These are phyloP conservation scores for Drosophila bipectinata DNA, from an alignment of 1,140 invertebrate species.

Conservation along the genomic window DNA sequence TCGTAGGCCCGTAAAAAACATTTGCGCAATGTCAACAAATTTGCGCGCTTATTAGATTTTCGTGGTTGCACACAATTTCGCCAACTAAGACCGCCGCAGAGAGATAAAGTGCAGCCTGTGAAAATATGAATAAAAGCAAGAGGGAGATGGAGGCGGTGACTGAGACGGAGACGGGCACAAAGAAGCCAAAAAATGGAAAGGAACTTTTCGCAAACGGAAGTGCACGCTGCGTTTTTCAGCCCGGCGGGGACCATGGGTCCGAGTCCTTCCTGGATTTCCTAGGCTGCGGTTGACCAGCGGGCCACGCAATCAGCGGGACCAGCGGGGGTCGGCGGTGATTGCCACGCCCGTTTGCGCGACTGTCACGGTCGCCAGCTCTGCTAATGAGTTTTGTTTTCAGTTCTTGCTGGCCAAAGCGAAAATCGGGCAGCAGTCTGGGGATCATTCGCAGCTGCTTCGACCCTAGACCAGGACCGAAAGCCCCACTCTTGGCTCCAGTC, in stretches of 20 bases:
- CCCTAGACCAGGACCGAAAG: not conserved
- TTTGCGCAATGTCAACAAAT: slow-evolving; percentile 83
- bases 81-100: slow-evolving; percentile 78
- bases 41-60: slow-evolving; percentile 82
- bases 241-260: slow-evolving; percentile 20
- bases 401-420: slow-evolving; percentile 73
- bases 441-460: slow-evolving; percentile 24
- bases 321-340: not conserved
- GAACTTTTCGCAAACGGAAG: slow-evolving; percentile 67
- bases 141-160: not conserved
- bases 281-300: slow-evolving; percentile 43
- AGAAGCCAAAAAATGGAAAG: not conserved
- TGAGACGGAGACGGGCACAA: not conserved
- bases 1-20: slow-evolving; percentile 74
- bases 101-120: slow-evolving; percentile 75
- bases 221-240: slow-evolving; percentile 67
- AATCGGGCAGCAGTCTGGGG: slow-evolving; percentile 57
- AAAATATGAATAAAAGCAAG: slow-evolving; percentile 73
- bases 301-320: slow-evolving; percentile 20
- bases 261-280: slow-evolving; percentile 22
- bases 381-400: slow-evolving; percentile 82
- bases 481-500: slow-evolving; percentile 7
- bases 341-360: slow-evolving; percentile 58
- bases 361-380: slow-evolving; percentile 77
- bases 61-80: slow-evolving; percentile 82